A percentile compares a stretch with the other conserved stretches of the same genome.
Conservation (phyloP, 2,113 vertebrate species). For the Tychaedon coryphoeus region DNA sequence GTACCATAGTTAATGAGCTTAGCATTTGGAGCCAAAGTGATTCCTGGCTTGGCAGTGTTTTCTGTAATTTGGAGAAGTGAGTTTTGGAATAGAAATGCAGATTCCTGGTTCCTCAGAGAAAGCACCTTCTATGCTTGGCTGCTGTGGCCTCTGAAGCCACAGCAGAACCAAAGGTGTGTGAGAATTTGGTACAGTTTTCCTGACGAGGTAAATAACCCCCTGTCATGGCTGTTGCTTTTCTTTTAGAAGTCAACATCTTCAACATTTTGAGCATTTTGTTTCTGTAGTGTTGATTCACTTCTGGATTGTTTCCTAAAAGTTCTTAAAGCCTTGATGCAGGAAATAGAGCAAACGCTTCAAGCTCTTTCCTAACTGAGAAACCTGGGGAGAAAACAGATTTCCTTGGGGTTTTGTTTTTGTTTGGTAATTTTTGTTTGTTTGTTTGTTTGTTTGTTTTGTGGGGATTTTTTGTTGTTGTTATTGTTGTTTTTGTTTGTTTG, state of each 20-base stretch:
- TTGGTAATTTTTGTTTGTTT: too few relatives aligned
- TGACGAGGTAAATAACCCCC: neutral
- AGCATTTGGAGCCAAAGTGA: neutral
- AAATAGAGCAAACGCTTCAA: neutral
- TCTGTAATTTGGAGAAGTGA: neutral
- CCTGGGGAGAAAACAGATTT: neutral
- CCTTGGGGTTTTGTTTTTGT: too few relatives aligned
- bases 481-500: too few relatives aligned
- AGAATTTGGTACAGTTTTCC: neutral
- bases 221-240: neutral
- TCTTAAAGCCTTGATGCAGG: neutral
- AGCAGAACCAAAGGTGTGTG: neutral
- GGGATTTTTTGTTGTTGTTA: too few relatives aligned
- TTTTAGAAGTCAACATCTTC: neutral
- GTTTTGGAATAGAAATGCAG: neutral
- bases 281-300: neutral
- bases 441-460: too few relatives aligned
- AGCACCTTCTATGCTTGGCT: neutral
- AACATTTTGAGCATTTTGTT: neutral
- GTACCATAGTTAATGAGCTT: neutral
- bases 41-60: neutral
- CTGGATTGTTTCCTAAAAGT: neutral
- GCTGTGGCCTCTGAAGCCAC: neutral
- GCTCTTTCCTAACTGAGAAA: neutral
- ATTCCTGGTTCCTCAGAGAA: neutral